phyloP scores from a whole-genome alignment of 2,888 invertebrate species.

The Dryococelus australis region DNA sequence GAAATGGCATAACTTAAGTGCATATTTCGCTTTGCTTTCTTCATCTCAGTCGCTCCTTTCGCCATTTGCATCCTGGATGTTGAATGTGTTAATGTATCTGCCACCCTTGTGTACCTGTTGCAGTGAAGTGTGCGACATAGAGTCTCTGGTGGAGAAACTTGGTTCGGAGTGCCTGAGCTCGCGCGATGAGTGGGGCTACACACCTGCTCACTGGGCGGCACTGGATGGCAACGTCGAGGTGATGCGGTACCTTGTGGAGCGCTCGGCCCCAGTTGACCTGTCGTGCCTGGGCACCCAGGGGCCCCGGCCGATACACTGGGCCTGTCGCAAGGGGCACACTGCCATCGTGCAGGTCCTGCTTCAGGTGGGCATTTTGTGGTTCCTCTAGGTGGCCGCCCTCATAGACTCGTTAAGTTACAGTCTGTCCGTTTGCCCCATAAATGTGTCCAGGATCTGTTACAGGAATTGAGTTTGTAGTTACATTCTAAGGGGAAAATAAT shows the following conservation, averaged over 20 bases:
- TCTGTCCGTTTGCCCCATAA: no score
- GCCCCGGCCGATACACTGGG: slow-evolving; percentile 93
- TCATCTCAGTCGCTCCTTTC: no score
- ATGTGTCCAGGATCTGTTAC: no score
- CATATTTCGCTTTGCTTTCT: no score
- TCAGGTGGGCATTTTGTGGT: slow-evolving; percentile 56
- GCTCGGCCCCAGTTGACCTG: slow-evolving; percentile 83
- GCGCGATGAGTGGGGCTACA: slow-evolving; percentile 91
- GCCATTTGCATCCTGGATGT: no score
- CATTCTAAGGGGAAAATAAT: no score
- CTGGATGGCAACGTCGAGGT: slow-evolving; percentile 89
- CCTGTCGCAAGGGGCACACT: slow-evolving; percentile 90
- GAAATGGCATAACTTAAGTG: no score
- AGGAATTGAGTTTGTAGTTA: no score
- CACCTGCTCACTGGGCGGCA: slow-evolving; percentile 92
- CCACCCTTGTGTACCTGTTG: slow-evolving; percentile 47
- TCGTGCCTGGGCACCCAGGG: slow-evolving; percentile 89
- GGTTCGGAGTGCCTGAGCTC: slow-evolving; percentile 79
- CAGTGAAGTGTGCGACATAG: slow-evolving; percentile 84
- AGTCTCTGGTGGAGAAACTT: slow-evolving; percentile 81
- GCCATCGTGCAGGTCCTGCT: slow-evolving; percentile 79
- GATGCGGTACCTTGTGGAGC: slow-evolving; percentile 84
- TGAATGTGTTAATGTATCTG: no score
- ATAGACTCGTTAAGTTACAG: no score
- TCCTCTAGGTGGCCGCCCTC: no score